These are phyloP conservation scores for Microctonus hyperodae DNA, from an alignment of 2,888 invertebrate species.

Conservation along the genomic window DNA sequence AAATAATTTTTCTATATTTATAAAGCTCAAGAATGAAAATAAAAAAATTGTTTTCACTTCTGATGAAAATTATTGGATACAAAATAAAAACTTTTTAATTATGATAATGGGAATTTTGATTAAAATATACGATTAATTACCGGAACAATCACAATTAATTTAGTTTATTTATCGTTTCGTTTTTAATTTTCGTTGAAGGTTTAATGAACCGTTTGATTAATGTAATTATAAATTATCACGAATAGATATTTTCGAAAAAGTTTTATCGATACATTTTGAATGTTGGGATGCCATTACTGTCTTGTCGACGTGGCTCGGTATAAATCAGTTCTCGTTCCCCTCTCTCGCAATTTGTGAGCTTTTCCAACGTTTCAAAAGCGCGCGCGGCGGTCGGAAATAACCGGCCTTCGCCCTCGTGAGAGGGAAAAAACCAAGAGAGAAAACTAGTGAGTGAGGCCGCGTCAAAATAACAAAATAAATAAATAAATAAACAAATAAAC, in stretches of 20 bases:
- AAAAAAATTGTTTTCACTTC: no score
- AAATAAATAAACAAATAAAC: slow-evolving; percentile 7
- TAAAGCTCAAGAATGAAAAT: no score
- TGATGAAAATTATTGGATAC: no score
- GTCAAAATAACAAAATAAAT: slow-evolving; percentile 27
- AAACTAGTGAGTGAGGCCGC: slow-evolving; percentile 28
- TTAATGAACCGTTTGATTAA: no score
- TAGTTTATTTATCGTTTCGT: no score
- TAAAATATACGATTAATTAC: no score
- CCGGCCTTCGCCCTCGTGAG: slow-evolving; percentile 48
- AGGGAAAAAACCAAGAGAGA: slow-evolving; percentile 32
- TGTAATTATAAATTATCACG: no score
- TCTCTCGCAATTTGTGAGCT: slow-evolving; percentile 37
- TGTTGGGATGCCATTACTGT: not conserved
- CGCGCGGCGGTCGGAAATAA: slow-evolving; percentile 46
- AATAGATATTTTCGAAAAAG: not conserved
- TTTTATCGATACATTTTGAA: not conserved
- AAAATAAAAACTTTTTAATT: no score
- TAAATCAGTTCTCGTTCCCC: slow-evolving; percentile 8
- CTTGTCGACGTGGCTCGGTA: not conserved
- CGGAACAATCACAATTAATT: no score
- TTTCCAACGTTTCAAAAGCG: slow-evolving; percentile 41
- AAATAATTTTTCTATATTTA: no score
- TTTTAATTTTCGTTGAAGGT: no score
- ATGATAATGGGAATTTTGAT: no score